Evolutionary conservation across 2,888 invertebrate genomes (phyloP), one percentile per base, ranked within the genome.

Genomic region (Cybosia mesomella): DNA sequence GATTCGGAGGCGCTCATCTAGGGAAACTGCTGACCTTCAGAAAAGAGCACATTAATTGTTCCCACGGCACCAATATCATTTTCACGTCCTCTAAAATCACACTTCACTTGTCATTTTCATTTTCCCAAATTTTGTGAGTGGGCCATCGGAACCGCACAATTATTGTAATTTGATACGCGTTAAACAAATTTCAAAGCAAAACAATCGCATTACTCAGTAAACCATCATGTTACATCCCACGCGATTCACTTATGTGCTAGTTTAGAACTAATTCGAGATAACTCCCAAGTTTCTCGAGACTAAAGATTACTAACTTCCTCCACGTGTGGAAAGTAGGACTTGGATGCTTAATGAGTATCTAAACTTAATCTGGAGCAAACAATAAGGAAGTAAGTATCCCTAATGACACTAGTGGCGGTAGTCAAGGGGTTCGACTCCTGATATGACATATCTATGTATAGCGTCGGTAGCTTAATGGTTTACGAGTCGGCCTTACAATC

Each of bases 201-300:
- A 55, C 22, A 54, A 54, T 22, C 54, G 3, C 54, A 21, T 21
- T 55, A 24, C 24, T 55, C 24, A 54, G 28, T 28, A 28, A 28
- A n/a, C n/a, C n/a, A n/a, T n/a, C n/a, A 36, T 21, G 36, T 22
- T n/a, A 10, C 58, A 18, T 7, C 43, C 22, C 22, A 59, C 28
- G 49, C 18, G 43, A 43, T 61, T 61, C 61, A 18, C 43, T 49
- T 22, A 55, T 34, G 54, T 18, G 10, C 18, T 39, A 64, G 63
- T 64, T 64, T 28, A 55, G 10, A 55, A 64, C 55, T 62, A 18
- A 8, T 59, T 39, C 21, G 24, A 62, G 32, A 18, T 36, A 55
- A 64, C 32, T 32, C 49, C 28, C 53, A 24, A 64, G 63, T 54
- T 62, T 53, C 63, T 53, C 24, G 39, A 64, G 63, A 64, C 63